Conservation (phyloP, 2,888 invertebrate genomes). For the Oligia latruncula region DNA sequence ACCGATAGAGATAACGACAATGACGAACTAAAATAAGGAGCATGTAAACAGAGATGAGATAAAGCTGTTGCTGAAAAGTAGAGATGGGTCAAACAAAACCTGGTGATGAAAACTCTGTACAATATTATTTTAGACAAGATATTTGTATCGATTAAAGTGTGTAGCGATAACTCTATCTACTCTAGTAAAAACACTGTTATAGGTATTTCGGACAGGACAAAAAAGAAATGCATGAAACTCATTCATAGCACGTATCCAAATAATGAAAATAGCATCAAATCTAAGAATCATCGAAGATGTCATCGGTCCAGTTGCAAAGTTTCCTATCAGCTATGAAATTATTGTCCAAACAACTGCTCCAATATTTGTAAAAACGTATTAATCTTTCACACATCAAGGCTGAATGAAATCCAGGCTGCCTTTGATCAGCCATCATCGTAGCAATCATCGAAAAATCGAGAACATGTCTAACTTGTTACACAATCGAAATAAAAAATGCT, state of each 20-base stretch:
- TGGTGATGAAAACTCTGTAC: neutral
- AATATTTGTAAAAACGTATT: constrained; percentile 74
- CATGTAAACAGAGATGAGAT: constrained; percentile 25
- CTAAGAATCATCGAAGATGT: constrained; percentile 47
- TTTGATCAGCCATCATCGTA: constrained; percentile 76
- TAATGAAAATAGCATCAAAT: constrained; percentile 29
- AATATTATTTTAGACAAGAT: neutral
- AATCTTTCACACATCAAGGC: constrained; percentile 70
- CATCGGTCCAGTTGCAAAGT: constrained; percentile 62
- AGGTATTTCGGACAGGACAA: neutral
- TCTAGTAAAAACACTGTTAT: neutral
- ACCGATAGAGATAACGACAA: constrained; percentile 39
- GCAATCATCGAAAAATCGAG: constrained; percentile 72
- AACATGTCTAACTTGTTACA: constrained; percentile 68
- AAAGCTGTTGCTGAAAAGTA: constrained; percentile 10
- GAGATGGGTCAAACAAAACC: constrained; percentile 19
- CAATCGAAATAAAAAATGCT: constrained; percentile 76
- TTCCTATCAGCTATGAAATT: constrained; percentile 58
- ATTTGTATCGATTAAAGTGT: neutral
- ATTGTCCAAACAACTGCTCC: constrained; percentile 70
- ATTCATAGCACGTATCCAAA: neutral
- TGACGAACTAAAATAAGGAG: constrained; percentile 19
- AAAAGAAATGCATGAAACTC: neutral
- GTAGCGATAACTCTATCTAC: neutral
- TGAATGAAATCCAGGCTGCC: constrained; percentile 67